These are phyloP conservation scores for Leptobrachium leishanense DNA, from an alignment of 2,113 vertebrate species.

Conservation along the genomic window DNA sequence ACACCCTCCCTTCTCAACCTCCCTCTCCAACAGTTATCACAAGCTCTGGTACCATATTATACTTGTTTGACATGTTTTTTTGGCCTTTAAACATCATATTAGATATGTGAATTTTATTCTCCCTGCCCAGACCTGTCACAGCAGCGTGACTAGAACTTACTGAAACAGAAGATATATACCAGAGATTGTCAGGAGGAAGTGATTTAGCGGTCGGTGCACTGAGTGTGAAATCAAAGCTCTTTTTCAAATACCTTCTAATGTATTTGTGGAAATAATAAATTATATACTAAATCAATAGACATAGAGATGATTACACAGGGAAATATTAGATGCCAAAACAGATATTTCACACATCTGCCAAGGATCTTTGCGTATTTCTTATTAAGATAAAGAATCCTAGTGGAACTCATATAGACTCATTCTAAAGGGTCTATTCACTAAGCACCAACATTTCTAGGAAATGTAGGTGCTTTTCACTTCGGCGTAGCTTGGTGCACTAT, in stretches of 20 bases:
- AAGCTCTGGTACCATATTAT: slow-evolving; percentile 21
- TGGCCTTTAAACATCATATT: slow-evolving; percentile 44
- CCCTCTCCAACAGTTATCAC: slow-evolving; percentile 37
- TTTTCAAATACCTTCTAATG: not conserved
- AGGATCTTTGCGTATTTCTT: not conserved
- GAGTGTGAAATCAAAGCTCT: slow-evolving; percentile 20
- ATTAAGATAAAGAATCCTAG: not conserved
- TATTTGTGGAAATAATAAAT: slow-evolving; percentile 24
- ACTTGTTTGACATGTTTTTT: slow-evolving; percentile 45
- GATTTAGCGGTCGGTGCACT: slow-evolving; percentile 12
- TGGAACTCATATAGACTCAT: too few species aligned
- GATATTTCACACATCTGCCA: not conserved
- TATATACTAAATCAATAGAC: slow-evolving; percentile 3
- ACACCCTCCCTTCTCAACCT: slow-evolving; percentile 10
- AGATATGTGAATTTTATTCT: slow-evolving; percentile 44
- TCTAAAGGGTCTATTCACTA: too few species aligned
- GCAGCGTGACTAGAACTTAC: not conserved
- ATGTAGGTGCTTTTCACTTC: too few species aligned
- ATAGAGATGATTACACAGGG: not conserved
- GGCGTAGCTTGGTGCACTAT: too few species aligned
- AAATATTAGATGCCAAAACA: not conserved
- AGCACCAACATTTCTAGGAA: too few species aligned
- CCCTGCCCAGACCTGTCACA: slow-evolving; percentile 35
- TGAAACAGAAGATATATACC: not conserved
- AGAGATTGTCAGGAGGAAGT: slow-evolving; percentile 19